Base-by-base conservation (phyloP, 1,140 invertebrate species). In the Hylaeus volcanicus region DNA sequence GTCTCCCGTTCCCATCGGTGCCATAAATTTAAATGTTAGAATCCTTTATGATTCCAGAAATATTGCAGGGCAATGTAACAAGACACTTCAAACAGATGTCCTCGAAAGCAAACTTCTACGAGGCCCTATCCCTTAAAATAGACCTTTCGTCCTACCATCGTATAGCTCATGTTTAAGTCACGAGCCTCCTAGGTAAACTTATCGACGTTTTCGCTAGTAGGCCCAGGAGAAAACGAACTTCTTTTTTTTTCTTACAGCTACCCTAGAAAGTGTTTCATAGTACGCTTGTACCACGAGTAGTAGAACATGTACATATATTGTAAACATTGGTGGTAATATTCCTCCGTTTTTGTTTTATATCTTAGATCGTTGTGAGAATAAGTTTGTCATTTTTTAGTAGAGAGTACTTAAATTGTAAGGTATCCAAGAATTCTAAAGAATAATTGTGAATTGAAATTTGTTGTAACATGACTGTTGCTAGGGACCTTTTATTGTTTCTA, bases 41-140 rank as follows among this genome's bases (percentile, higher is more conserved):
- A 64, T 64, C 14, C 39, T 64, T 64, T 64, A 64, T 64, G 43
- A 43, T 64, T 64, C 61, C 5, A 43, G 41, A 64, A 43, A 64
- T 64, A 64, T 64, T 64, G 61, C 39, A 1, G 12, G 15, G 39
- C 39, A 64, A 43, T 15, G 14, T 39, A 41, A 12, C 14, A 51
- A 2, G 51, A 51, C 9, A 51, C 41, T 11, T 41, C 39, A 14
- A 64, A 64, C 12, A 43, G 43, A 41, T 15, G 61, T 43, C 5
- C 41, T 64, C 41, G 5, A 64, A 43, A 3, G 41, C 14, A 26
- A 64, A 43, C 61, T 15, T 64, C 61, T 12, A 43, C 41, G 39
- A 43, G 39, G 0, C 39, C 39, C 39, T 41, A 43, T 15, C 14
- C 14, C 39, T 15, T 6, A 41, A 64, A 43, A 64, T 64, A 43